Evolutionary conservation across 2,797 vertebrate species (phyloP).

Genomic region (Poecilia gillii): DNA sequence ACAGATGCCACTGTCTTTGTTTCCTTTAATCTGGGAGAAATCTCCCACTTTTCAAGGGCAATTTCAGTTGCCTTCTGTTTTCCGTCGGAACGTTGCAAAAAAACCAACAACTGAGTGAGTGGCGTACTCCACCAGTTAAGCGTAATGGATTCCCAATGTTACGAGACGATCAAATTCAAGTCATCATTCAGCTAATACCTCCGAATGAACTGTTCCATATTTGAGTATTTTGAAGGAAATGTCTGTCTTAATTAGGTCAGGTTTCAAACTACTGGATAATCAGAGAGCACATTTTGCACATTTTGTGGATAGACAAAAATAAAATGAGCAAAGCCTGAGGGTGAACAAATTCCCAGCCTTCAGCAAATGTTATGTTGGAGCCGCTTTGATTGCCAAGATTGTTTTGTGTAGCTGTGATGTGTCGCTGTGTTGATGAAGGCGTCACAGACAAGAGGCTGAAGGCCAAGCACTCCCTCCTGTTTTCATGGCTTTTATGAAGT

Average conservation of each 20-base stretch:
- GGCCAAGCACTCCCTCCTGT: slow-evolving; percentile 3
- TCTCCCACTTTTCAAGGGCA: not conserved
- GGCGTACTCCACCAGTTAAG: not conserved
- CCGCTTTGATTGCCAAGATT: not conserved
- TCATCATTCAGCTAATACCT: not conserved
- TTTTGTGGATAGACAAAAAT: not conserved
- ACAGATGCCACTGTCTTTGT: not conserved
- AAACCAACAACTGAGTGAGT: not conserved
- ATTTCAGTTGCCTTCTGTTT: not conserved
- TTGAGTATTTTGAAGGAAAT: not conserved
- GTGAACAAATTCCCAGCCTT: not conserved
- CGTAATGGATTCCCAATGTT: not conserved
- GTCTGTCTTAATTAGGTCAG: not conserved
- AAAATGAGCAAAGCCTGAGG: not conserved
- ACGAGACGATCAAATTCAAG: not conserved
- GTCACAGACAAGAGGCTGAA: not conserved
- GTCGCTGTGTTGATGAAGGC: not conserved
- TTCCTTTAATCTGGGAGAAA: not conserved
- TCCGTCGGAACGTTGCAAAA: not conserved
- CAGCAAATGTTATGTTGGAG: not conserved
- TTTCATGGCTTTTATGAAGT: slow-evolving; percentile 1
- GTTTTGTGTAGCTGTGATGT: not conserved
- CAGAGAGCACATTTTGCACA: not conserved
- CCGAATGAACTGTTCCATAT: not conserved
- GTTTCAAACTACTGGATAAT: not conserved